Evolutionary conservation across 2,797 vertebrate genomes (phyloP).

Genomic region (Mormyrus proboscirostris): DNA sequence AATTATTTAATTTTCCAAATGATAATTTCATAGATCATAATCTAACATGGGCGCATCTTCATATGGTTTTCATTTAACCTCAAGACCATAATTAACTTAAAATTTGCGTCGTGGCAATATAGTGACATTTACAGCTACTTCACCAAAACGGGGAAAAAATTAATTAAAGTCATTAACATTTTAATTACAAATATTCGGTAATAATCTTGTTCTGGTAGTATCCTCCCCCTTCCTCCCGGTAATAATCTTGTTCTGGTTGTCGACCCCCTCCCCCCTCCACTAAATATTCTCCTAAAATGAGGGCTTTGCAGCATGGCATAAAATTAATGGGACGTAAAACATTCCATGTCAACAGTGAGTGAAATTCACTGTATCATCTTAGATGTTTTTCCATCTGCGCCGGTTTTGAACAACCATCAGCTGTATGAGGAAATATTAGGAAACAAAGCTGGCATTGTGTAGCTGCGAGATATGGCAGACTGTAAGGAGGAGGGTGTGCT

Average conservation of each 20-base stretch:
- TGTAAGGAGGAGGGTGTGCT: not conserved
- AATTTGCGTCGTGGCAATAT: not conserved
- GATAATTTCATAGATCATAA: not conserved
- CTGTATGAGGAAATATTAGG: not conserved
- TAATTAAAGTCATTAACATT: conserved; percentile 6
- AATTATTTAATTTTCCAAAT: not conserved
- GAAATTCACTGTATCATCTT: conserved; percentile 51
- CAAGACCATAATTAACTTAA: not conserved
- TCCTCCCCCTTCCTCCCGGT: not conserved
- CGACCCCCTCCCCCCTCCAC: not conserved
- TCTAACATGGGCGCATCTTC: not conserved
- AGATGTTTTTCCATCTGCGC: not conserved
- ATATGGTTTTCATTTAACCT: not conserved
- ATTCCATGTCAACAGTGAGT: not conserved
- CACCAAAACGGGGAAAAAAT: conserved; percentile 3
- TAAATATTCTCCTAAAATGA: not conserved
- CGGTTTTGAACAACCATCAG: not conserved
- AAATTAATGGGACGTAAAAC: not conserved
- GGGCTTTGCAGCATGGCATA: not conserved
- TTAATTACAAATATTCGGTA: conserved; percentile 14
- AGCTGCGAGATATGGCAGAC: not conserved
- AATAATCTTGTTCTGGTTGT: not conserved
- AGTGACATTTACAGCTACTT: conserved; percentile 1
- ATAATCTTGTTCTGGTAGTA: not conserved
- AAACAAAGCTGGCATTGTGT: not conserved